These are phyloP conservation scores for Upupa epops DNA, from an alignment of 2,113 vertebrate genomes.

Conservation along the genomic window DNA sequence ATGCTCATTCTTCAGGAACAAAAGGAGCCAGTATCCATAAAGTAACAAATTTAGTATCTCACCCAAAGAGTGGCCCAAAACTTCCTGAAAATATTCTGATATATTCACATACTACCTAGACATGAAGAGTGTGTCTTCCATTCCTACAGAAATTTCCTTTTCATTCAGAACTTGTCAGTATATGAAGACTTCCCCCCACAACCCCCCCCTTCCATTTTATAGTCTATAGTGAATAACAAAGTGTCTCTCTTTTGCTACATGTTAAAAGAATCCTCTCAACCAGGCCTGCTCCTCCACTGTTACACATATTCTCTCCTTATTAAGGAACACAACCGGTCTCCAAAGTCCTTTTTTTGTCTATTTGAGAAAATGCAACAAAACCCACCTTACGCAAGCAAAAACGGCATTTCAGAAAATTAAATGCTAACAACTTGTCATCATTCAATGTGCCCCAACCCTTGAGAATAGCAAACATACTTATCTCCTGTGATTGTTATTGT, in stretches of 20 bases:
- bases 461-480: slow-evolving; percentile 77
- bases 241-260: neutral
- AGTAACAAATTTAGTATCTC: neutral
- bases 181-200: neutral
- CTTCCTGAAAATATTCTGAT: neutral
- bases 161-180: neutral
- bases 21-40: neutral
- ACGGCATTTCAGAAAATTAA: neutral
- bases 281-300: neutral
- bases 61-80: neutral
- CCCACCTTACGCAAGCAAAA: neutral
- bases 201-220: neutral
- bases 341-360: neutral
- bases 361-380: neutral
- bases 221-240: neutral
- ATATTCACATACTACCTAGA: neutral
- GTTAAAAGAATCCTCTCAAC: neutral
- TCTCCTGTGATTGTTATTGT: slow-evolving; percentile 98
- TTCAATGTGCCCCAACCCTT: neutral
- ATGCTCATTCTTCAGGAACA: neutral
- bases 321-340: neutral
- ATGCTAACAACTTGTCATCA: neutral
- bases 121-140: neutral
- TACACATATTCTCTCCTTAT: neutral
- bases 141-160: neutral